Conservation (phyloP, 2,797 vertebrate species). For the Malurus splendens region DNA sequence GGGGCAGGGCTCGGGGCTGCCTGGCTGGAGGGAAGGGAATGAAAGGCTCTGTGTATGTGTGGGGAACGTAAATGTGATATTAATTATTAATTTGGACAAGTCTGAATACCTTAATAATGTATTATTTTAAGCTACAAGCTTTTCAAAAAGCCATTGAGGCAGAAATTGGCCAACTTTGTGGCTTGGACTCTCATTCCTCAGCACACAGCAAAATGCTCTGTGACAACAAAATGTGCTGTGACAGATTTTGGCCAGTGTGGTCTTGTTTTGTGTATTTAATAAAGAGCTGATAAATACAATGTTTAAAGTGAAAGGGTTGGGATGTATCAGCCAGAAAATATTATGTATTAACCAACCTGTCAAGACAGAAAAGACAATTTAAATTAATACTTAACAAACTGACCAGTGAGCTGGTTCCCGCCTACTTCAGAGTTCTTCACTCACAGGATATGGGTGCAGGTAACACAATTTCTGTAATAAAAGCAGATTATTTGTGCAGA, state of each 20-base stretch:
- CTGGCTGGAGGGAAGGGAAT: neutral
- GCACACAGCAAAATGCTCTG: neutral
- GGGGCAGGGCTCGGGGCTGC: neutral
- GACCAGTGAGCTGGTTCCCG: neutral
- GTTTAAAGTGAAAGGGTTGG: constrained; percentile 6
- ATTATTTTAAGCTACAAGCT: constrained; percentile 35
- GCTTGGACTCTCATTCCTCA: constrained; percentile 41
- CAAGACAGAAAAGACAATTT: neutral
- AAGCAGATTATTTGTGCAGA: neutral
- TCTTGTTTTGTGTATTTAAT: constrained; percentile 48
- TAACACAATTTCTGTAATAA: neutral
- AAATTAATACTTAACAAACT: neutral
- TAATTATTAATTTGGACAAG: constrained; percentile 65
- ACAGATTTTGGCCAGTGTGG: constrained; percentile 18
- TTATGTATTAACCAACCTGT: neutral
- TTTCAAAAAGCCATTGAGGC: neutral
- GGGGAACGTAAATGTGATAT: neutral
- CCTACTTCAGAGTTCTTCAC: neutral
- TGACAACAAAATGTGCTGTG: constrained; percentile 54
- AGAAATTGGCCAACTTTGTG: neutral
- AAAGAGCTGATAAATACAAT: constrained; percentile 37
- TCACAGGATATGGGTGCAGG: neutral
- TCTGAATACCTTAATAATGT: constrained; percentile 47
- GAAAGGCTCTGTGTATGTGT: neutral
- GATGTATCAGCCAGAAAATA: neutral